Evolutionary conservation across 2,888 invertebrate species (phyloP).

Genomic region (Eupelmus urozonus): DNA sequence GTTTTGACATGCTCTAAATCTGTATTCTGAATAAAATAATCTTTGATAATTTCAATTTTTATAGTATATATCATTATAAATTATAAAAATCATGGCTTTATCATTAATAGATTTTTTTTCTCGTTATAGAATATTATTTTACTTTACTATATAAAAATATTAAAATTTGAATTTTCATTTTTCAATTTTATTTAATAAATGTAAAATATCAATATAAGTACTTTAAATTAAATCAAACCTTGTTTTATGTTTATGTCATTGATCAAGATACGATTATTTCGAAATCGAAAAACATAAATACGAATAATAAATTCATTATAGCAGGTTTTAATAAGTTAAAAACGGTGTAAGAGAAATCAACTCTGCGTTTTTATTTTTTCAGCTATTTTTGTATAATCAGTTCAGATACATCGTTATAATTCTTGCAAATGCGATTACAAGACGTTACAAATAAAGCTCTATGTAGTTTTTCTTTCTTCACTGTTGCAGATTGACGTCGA

Average conservation of each 20-base stretch:
- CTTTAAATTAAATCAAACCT: background rate
- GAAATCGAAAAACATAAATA: too few relatives aligned
- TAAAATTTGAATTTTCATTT: too few relatives aligned
- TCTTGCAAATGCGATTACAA: slow-evolving; percentile 54
- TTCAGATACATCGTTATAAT: slow-evolving; percentile 57
- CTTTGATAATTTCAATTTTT: too few relatives aligned
- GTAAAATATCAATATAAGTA: background rate
- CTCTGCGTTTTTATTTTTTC: slow-evolving; percentile 57
- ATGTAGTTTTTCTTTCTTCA: slow-evolving; percentile 30
- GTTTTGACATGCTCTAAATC: too few relatives aligned
- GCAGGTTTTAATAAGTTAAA: slow-evolving; percentile 21
- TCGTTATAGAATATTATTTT: too few relatives aligned
- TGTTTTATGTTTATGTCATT: background rate
- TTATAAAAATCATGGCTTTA: too few relatives aligned
- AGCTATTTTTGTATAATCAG: slow-evolving; percentile 59
- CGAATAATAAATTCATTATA: background rate
- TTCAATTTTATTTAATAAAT: too few relatives aligned
- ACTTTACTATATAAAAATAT: too few relatives aligned
- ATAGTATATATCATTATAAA: too few relatives aligned
- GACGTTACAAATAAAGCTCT: slow-evolving; percentile 56
- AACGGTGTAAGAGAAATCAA: slow-evolving; percentile 51
- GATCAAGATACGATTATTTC: too few relatives aligned
- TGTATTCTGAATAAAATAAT: too few relatives aligned
- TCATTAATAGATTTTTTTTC: too few relatives aligned
- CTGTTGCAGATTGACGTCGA: slow-evolving; percentile 36